Evolutionary conservation across 2,888 invertebrate species (phyloP).

Genomic region (Cephus sareptanus): DNA sequence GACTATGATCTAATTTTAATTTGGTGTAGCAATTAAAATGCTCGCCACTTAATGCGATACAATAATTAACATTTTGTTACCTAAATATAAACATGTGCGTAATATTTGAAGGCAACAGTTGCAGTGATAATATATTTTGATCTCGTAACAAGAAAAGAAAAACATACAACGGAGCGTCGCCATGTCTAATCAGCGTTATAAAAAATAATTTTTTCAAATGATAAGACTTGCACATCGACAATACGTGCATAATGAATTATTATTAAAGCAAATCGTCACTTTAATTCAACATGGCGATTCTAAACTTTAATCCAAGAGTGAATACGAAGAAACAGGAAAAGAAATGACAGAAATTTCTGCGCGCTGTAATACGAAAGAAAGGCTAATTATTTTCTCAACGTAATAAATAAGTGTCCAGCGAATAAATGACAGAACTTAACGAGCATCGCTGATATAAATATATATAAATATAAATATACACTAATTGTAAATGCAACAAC

Average conservation of each 20-base stretch:
- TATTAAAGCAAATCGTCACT: neutral
- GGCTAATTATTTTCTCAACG: constrained; percentile 63
- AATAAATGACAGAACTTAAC: constrained; percentile 37
- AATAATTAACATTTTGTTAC: constrained; percentile 33
- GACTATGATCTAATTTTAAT: neutral
- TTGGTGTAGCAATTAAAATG: constrained; percentile 33
- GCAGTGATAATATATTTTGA: neutral
- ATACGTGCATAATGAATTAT: neutral
- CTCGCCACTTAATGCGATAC: constrained; percentile 43
- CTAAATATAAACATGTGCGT: neutral
- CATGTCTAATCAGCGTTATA: neutral
- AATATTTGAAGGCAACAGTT: neutral
- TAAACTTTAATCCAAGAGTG: neutral
- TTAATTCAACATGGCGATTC: neutral
- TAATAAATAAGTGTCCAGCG: constrained; percentile 59
- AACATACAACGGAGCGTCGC: neutral
- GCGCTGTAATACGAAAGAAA: constrained; percentile 56
- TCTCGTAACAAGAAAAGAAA: neutral
- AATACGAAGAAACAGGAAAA: neutral
- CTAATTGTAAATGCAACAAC: constrained; percentile 34
- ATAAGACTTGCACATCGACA: neutral
- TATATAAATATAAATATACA: constrained; percentile 39
- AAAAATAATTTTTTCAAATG: neutral
- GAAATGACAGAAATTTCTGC: constrained; percentile 39
- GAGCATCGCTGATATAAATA: constrained; percentile 15